A percentile compares a stretch with the other conserved stretches of the same genome.
Conservation (phyloP, 2,888 invertebrate genomes). For the Ganaspis brasiliensis region DNA sequence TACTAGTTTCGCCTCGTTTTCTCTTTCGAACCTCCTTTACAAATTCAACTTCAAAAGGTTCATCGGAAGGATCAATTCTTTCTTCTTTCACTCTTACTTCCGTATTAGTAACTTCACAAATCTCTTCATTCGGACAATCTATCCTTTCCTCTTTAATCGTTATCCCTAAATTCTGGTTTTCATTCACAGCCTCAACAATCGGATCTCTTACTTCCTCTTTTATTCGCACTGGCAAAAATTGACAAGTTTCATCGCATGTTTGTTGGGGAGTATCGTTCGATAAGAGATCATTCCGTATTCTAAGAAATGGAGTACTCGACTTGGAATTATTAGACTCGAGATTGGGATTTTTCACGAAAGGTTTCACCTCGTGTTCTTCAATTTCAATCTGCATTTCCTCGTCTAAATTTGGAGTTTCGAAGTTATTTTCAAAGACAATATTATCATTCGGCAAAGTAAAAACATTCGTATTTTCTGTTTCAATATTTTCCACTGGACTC, state of each 20-base stretch:
- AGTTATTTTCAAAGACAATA: too few relatives aligned
- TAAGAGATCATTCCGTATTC: background rate
- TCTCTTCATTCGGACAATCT: background rate
- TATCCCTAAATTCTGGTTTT: background rate
- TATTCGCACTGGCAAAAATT: background rate
- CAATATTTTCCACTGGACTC: too few relatives aligned
- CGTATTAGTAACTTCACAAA: background rate
- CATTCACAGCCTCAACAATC: too few relatives aligned
- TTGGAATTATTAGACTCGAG: background rate
- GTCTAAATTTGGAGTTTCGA: background rate
- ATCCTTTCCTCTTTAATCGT: background rate
- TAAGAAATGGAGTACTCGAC: background rate
- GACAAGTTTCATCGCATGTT: too few relatives aligned
- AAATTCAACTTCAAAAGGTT: background rate
- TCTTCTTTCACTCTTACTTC: conserved; percentile 9
- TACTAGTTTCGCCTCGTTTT: background rate
- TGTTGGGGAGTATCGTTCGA: too few relatives aligned
- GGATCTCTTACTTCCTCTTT: too few relatives aligned
- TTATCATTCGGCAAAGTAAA: too few relatives aligned
- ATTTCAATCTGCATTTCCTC: conserved; percentile 10
- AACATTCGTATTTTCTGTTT: too few relatives aligned
- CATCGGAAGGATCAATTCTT: background rate
- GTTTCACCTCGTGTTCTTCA: background rate
- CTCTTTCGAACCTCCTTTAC: background rate
- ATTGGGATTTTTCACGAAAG: background rate